These are phyloP conservation scores for Barnardius zonarius DNA, from an alignment of 2,113 vertebrate genomes.

Conservation along the genomic window DNA sequence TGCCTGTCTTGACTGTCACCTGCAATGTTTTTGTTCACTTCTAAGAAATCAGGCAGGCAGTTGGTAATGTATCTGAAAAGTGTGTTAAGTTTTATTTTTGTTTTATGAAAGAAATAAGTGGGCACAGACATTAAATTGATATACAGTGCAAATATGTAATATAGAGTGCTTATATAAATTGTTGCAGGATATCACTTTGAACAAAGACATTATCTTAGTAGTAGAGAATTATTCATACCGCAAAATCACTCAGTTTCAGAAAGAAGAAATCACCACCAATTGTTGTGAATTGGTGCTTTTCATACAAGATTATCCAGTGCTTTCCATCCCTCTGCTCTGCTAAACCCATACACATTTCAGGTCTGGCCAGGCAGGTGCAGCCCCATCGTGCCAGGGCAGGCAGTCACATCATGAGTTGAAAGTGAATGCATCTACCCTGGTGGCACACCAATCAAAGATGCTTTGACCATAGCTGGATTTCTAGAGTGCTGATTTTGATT, in stretches of 20 bases:
- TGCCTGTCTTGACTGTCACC: not conserved
- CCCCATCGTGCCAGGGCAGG: not conserved
- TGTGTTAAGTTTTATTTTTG: not conserved
- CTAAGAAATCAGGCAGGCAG: not conserved
- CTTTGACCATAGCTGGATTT: not conserved
- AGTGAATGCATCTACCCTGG: not conserved
- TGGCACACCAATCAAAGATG: not conserved
- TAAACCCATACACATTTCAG: not conserved
- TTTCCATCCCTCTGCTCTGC: not conserved
- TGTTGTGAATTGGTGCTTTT: not conserved
- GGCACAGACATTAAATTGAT: not conserved
- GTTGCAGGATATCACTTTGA: not conserved
- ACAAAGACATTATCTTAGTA: not conserved
- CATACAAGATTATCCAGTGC: not conserved
- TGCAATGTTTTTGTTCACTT: not conserved
- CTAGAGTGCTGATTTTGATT: not conserved
- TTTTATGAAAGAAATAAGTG: not conserved
- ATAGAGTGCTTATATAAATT: conserved; percentile 5
- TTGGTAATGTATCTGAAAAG: not conserved
- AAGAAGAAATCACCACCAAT: not conserved
- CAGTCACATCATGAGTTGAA: not conserved
- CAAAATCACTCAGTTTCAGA: not conserved
- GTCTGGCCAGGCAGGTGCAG: not conserved
- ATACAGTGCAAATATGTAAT: not conserved
- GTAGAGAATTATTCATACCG: not conserved